phyloP scores from a whole-genome alignment of 2,113 vertebrate genomes.

The Phylloscopus trochilus region DNA sequence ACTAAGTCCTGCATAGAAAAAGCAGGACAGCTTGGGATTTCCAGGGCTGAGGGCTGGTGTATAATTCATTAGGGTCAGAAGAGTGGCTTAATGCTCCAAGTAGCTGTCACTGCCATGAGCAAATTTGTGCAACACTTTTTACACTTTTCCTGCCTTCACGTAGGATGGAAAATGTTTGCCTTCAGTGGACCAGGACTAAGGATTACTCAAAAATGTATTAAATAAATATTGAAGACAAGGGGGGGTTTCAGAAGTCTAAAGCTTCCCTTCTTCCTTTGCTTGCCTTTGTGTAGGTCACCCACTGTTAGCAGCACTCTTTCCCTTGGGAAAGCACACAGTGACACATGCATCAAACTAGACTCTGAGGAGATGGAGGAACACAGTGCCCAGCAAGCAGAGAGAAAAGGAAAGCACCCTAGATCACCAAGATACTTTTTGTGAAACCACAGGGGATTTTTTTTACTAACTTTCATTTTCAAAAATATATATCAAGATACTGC shows the following conservation, averaged over 20 bases:
- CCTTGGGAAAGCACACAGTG: neutral
- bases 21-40: neutral
- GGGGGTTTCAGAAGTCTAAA: neutral
- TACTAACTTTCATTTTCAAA: neutral
- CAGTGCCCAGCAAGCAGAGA: neutral
- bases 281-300: neutral
- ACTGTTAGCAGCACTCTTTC: neutral
- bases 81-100: neutral
- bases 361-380: neutral
- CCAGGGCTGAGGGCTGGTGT: neutral
- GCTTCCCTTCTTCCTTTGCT: neutral
- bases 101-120: neutral
- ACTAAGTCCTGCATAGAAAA: neutral
- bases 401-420: neutral
- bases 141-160: neutral
- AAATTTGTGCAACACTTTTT: neutral
- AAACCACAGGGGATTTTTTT: neutral
- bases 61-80: neutral
- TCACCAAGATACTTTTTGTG: neutral
- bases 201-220: neutral
- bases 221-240: neutral
- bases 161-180: neutral
- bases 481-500: neutral
- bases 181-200: neutral
- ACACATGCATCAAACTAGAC: neutral